A percentile compares a stretch with the other conserved stretches of the same genome.
These are phyloP conservation scores for Tursiops truncatus DNA, from an alignment of 2,113 vertebrate genomes.

Conservation along the genomic window DNA sequence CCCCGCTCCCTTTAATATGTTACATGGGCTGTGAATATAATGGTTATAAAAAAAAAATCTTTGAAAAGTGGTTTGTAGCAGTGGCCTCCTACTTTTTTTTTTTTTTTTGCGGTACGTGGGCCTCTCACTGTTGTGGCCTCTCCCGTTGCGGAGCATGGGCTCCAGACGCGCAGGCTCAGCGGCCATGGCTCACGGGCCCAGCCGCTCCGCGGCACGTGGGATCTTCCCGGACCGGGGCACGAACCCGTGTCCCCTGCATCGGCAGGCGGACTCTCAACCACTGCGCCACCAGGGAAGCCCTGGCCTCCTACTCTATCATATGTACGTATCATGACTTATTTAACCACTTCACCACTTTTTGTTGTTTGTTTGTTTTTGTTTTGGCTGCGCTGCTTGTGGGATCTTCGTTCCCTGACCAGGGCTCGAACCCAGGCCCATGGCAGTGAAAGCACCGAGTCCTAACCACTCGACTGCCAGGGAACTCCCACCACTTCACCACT, in stretches of 20 bases:
- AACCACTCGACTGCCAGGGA: background rate
- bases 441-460: background rate
- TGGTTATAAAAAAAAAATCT: background rate
- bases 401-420: background rate
- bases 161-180: no score
- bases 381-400: background rate
- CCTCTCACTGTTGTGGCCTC: no score
- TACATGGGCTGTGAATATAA: background rate
- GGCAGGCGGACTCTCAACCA: no score
- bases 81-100: background rate
- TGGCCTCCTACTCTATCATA: background rate
- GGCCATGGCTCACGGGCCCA: no score
- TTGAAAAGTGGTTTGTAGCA: background rate
- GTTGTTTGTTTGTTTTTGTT: background rate
- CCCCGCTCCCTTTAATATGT: background rate
- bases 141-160: no score
- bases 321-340: background rate
- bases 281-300: no score
- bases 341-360: background rate
- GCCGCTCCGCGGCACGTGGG: no score
- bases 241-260: no score
- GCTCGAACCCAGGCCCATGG: background rate
- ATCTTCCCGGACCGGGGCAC: no score
- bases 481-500: background rate
- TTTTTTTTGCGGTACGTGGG: no score